A percentile compares a stretch with the other conserved stretches of the same genome.
Evolutionary conservation across 2,113 vertebrate species (phyloP).

Genomic region (Phainopepla nitens): DNA sequence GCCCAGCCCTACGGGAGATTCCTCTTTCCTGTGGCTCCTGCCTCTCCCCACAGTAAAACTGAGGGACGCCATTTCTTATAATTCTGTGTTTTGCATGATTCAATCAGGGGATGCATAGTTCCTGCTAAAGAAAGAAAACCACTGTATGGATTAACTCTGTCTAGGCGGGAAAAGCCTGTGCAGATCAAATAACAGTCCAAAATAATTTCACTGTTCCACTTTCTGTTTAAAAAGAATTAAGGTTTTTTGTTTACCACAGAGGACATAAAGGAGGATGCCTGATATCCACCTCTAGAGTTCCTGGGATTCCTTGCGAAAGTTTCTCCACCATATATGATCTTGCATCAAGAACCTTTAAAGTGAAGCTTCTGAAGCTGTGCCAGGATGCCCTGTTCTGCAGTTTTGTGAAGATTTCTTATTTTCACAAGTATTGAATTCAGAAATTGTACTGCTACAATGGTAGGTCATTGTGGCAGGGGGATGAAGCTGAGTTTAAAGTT

Average conservation of each 20-base stretch:
- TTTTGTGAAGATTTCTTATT: background rate
- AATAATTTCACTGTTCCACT: background rate
- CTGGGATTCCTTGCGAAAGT: background rate
- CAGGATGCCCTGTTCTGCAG: background rate
- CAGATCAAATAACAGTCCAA: background rate
- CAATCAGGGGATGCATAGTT: background rate
- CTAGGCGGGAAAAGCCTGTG: background rate
- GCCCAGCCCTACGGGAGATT: background rate
- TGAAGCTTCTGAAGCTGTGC: background rate
- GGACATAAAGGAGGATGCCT: background rate
- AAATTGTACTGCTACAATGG: background rate
- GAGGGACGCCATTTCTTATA: background rate
- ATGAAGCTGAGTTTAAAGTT: background rate
- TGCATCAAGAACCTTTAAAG: background rate
- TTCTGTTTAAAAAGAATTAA: background rate
- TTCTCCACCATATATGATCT: background rate
- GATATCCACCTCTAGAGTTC: background rate
- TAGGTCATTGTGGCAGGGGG: background rate
- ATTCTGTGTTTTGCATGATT: background rate
- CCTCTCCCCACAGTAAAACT: background rate
- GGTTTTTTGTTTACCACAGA: background rate
- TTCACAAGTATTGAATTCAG: background rate
- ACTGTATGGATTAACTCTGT: background rate
- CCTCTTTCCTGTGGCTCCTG: background rate
- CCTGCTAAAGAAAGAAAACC: background rate